Percentiles rank a stretch among this genome's conserved stretches.
Conservation (phyloP, 2,113 vertebrate genomes). For the Polypterus senegalus region DNA sequence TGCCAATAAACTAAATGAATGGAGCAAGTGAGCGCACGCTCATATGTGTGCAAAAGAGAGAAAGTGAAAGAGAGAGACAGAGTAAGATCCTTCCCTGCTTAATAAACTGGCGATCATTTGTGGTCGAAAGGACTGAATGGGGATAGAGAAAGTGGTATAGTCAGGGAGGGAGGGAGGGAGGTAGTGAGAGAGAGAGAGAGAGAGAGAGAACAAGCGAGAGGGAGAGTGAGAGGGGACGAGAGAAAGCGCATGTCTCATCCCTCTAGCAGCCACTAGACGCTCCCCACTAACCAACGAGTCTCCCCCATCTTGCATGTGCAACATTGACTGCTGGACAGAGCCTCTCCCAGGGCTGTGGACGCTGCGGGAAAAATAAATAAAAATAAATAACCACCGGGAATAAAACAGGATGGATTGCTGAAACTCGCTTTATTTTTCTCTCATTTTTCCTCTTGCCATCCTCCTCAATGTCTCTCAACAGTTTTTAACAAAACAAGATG, state of each 20-base stretch:
- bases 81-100: background rate
- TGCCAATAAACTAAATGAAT: too few relatives aligned
- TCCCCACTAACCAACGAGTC: constrained; percentile 60
- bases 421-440: constrained; percentile 22
- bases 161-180: constrained; percentile 26
- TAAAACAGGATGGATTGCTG: constrained; percentile 50
- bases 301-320: constrained; percentile 70
- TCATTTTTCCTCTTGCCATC: constrained; percentile 35
- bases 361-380: constrained; percentile 66
- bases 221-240: constrained; percentile 25
- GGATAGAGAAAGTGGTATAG: constrained; percentile 8
- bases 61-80: too few relatives aligned
- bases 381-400: too few relatives aligned
- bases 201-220: constrained; percentile 18
- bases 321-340: constrained; percentile 58
- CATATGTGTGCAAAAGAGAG: too few relatives aligned
- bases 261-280: constrained; percentile 52
- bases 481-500: constrained; percentile 79
- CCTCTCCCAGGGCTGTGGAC: constrained; percentile 70
- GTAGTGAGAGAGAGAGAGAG: constrained; percentile 25
- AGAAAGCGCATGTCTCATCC: constrained; percentile 72
- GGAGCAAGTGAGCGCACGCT: too few relatives aligned
- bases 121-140: constrained; percentile 6
- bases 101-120: background rate
- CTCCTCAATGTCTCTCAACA: constrained; percentile 77